phyloP scores from a whole-genome alignment of 1,140 invertebrate genomes.

The Cotesia glomerata region DNA sequence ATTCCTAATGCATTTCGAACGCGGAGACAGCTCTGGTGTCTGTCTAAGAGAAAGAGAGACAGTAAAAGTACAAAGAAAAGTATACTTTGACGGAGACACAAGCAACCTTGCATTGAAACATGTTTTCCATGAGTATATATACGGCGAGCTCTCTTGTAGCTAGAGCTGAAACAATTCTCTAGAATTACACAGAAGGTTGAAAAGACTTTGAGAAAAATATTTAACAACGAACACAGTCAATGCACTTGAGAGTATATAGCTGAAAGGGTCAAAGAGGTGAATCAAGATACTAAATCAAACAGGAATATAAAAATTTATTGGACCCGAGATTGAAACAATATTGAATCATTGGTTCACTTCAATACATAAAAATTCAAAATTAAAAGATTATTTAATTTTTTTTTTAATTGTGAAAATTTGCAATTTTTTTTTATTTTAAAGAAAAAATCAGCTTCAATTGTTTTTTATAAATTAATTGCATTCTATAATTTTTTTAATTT shows the following conservation, averaged over 20 bases:
- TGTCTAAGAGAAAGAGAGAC: constrained; percentile 11
- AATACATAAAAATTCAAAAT: too few relatives aligned
- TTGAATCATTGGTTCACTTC: too few relatives aligned
- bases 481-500: too few relatives aligned
- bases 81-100: constrained; percentile 11
- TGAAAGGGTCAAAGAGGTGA: too few relatives aligned
- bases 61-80: constrained; percentile 7
- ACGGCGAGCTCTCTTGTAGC: constrained; percentile 2
- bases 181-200: constrained; percentile 7
- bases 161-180: neutral
- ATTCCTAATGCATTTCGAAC: constrained; percentile 37
- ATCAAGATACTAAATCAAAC: too few relatives aligned
- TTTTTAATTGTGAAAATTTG: too few relatives aligned
- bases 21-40: constrained; percentile 20
- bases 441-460: too few relatives aligned
- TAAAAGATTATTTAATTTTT: too few relatives aligned
- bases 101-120: constrained; percentile 24
- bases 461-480: too few relatives aligned
- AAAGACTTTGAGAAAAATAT: neutral
- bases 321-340: neutral
- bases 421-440: too few relatives aligned
- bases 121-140: constrained; percentile 24
- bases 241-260: neutral
- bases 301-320: neutral
- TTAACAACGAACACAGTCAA: constrained; percentile 5